phyloP scores from a whole-genome alignment of 1,140 invertebrate species.

The Bradynema listronoti region DNA sequence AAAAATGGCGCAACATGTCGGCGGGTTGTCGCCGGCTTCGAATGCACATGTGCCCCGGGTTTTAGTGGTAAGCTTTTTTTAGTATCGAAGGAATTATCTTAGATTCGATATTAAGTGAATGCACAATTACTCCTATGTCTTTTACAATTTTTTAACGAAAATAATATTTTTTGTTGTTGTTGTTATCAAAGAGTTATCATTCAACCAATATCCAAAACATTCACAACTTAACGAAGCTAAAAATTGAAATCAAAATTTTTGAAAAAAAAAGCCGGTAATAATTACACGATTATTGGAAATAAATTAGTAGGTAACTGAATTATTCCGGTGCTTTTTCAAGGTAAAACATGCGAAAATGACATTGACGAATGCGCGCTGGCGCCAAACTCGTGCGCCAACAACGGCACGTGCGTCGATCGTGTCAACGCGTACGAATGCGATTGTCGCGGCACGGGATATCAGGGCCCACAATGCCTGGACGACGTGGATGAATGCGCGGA shows the following conservation, averaged over 20 bases:
- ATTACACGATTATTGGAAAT: background rate
- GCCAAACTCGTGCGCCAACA: slow-evolving; percentile 1
- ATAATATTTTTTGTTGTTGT: no score
- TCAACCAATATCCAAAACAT: no score
- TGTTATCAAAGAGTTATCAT: no score
- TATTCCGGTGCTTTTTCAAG: slow-evolving; percentile 23
- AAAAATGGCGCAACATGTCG: slow-evolving; percentile 48
- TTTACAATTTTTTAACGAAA: no score
- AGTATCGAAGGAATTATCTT: no score
- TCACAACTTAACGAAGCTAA: no score
- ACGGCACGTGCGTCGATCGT: slow-evolving; percentile 45
- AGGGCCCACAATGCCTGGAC: slow-evolving; percentile 40
- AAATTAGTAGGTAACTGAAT: slow-evolving; percentile 4
- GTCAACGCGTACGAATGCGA: slow-evolving; percentile 52
- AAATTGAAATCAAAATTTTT: no score
- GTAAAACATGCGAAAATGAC: slow-evolving; percentile 46
- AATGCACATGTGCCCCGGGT: slow-evolving; percentile 45
- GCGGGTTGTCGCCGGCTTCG: slow-evolving; percentile 34
- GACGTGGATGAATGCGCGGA: slow-evolving; percentile 51
- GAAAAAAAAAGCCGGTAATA: no score
- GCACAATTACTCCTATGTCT: no score
- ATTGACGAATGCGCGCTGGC: slow-evolving; percentile 48
- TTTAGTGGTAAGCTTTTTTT: slow-evolving; percentile 39
- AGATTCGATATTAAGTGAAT: no score
- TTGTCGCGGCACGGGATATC: slow-evolving; percentile 48